Evolutionary conservation across 2,797 vertebrate species (phyloP).

Genomic region (Centropyge bicolor): DNA sequence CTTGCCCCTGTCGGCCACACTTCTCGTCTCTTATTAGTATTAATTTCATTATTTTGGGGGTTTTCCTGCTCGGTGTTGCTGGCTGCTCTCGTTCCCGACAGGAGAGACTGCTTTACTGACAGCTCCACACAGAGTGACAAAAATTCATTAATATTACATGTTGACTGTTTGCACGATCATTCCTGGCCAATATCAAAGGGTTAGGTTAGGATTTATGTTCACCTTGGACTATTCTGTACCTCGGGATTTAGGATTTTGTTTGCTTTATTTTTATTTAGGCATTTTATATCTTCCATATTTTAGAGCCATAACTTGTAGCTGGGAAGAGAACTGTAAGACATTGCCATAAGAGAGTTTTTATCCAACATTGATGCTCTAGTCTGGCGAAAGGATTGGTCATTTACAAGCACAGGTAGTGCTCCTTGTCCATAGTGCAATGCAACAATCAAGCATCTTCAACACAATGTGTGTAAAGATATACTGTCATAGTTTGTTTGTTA

Average conservation of each 20-base stretch:
- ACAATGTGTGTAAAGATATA: no score
- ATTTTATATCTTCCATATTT: neutral
- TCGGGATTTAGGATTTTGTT: neutral
- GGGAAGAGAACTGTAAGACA: neutral
- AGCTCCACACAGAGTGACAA: neutral
- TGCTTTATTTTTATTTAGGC: neutral
- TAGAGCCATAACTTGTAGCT: neutral
- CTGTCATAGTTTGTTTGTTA: neutral
- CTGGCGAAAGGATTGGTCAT: neutral
- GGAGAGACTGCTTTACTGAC: neutral
- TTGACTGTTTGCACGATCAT: neutral
- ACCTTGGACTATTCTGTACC: neutral
- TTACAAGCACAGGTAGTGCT: neutral
- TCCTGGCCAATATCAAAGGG: neutral
- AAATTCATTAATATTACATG: slow-evolving; percentile 10
- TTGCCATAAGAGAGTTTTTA: no score
- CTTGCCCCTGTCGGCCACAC: neutral
- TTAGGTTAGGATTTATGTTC: neutral
- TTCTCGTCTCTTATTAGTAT: neutral
- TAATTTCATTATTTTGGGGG: neutral
- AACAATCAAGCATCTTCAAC: no score
- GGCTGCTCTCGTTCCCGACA: neutral
- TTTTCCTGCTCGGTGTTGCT: neutral
- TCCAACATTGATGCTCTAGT: neutral
- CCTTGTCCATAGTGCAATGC: no score